Evolutionary conservation across 2,888 invertebrate species (phyloP).

Genomic region (Leptopilina drosophilae): DNA sequence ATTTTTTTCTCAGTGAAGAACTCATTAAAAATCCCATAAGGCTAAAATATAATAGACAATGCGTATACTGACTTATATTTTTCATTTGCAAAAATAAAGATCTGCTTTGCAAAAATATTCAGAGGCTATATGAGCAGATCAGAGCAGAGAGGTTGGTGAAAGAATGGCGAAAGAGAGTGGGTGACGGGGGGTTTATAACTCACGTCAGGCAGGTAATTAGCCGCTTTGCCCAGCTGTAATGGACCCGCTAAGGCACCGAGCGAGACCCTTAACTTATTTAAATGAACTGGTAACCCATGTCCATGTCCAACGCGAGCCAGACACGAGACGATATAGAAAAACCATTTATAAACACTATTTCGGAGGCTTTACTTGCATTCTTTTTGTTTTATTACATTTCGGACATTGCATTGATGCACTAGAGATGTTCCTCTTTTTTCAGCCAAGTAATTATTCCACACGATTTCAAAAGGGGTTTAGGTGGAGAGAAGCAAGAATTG

Average conservation of each 20-base stretch:
- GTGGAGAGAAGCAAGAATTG: too few species aligned
- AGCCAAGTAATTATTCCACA: slow-evolving; percentile 40
- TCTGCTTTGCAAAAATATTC: slow-evolving; percentile 1
- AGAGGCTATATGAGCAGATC: slow-evolving; percentile 40
- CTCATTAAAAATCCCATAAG: too few species aligned
- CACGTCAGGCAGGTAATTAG: slow-evolving; percentile 77
- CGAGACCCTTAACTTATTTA: slow-evolving; percentile 77
- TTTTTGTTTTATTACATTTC: slow-evolving; percentile 64
- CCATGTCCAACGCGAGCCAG: slow-evolving; percentile 72
- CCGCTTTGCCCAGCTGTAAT: slow-evolving; percentile 76
- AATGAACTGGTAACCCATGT: slow-evolving; percentile 77
- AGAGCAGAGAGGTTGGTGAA: slow-evolving; percentile 45
- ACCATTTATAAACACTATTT: slow-evolving; percentile 76
- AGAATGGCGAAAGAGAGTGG: slow-evolving; percentile 50
- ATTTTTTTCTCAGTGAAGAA: too few species aligned
- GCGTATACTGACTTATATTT: neutral
- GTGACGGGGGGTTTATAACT: slow-evolving; percentile 74
- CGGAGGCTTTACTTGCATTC: slow-evolving; percentile 64
- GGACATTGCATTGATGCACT: slow-evolving; percentile 49
- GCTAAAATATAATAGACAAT: too few species aligned
- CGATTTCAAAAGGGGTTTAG: slow-evolving; percentile 17
- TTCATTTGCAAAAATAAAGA: slow-evolving; percentile 1
- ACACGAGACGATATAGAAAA: slow-evolving; percentile 76
- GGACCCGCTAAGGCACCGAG: slow-evolving; percentile 74
- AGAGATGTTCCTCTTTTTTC: slow-evolving; percentile 38